phyloP scores from a whole-genome alignment of 1,140 invertebrate genomes.

The Eriosoma lanigerum region DNA sequence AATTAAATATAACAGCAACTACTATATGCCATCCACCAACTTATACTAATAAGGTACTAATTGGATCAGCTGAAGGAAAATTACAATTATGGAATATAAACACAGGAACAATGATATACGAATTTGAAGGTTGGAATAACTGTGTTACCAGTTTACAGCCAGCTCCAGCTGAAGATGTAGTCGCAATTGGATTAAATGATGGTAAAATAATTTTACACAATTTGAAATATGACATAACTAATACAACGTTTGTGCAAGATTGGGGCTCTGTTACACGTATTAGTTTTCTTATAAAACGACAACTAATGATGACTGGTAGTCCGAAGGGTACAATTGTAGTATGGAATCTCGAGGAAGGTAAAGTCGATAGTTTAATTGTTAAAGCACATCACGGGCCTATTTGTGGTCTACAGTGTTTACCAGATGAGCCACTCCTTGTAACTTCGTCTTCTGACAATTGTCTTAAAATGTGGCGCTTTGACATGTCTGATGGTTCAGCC shows the following conservation, averaged over 20 bases:
- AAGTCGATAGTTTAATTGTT: conserved; percentile 72
- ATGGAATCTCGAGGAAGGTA: conserved; percentile 89
- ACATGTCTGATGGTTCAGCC: conserved; percentile 84
- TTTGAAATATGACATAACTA: conserved; percentile 78
- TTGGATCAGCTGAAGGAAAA: conserved; percentile 85
- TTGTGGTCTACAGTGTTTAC: conserved; percentile 78
- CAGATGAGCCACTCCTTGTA: conserved; percentile 84
- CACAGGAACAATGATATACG: conserved; percentile 74
- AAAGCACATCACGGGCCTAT: conserved; percentile 76
- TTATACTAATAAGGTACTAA: conserved; percentile 92
- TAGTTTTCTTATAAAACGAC: conserved; percentile 69
- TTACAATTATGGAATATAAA: conserved; percentile 91
- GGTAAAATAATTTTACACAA: conserved; percentile 88
- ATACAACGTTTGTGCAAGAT: conserved; percentile 87
- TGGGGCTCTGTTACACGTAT: conserved; percentile 86
- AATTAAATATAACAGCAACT: conserved; percentile 70
- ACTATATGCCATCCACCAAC: conserved; percentile 84
- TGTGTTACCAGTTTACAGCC: conserved; percentile 69
- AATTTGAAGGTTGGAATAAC: conserved; percentile 77
- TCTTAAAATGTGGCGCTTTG: conserved; percentile 96
- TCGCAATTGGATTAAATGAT: conserved; percentile 80
- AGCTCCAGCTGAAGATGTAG: conserved; percentile 86
- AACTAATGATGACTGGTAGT: conserved; percentile 77
- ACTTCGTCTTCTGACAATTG: conserved; percentile 93
- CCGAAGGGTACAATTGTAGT: conserved; percentile 79